Base-by-base conservation (phyloP, 2,113 vertebrate species). In the Lipophrys pholis region DNA sequence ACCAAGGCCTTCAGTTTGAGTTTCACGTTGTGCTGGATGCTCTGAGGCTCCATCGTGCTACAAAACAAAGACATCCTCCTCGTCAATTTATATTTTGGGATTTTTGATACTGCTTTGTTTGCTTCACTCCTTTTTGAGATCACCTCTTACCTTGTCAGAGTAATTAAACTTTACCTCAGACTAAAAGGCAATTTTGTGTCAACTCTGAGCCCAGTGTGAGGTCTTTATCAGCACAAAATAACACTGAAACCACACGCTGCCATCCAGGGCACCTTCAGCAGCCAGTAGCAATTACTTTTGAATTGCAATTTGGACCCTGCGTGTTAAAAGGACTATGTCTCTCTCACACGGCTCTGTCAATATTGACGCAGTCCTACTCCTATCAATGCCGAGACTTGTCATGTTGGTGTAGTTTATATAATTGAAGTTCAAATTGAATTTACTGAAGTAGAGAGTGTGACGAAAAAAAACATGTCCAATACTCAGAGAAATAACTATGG, bases 401-500 rank as follows among this genome's bases (percentile, higher is more conserved):
- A 17, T n/a, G 11, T 2, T 12, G 9, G 5, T 48, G 11, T 15
- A 21, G 7, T 48, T 3, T 53, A 11, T 6, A 41, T 36, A 35
- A 12, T 38, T 14, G 41, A 35, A 17, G 42, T 64, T 2, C 1
- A 45, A 12, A 63, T 30, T 55, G 1, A 52, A 70, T 14, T 43
- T 43, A 15, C 11, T 63, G 30, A 45, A 48, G 52, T 8, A 49
- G 14, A 30, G 0, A 48, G 38, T 57, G 50, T 8, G 8, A 69
- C 69, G 8, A 15, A 60, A 35, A 50, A 46, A 36, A 49, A 63
- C 14, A 39, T 57, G 16, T 57, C 35, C 30, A 7, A 65, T 36
- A 54, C 41, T 69, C 56, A 38, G 36, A 21, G 7, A 49, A 10
- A 66, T 36, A 11, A 51, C 39, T 11, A 35, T 21, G 78, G 56